phyloP scores from a whole-genome alignment of 2,113 vertebrate species.

The Chaetodon auriga region DNA sequence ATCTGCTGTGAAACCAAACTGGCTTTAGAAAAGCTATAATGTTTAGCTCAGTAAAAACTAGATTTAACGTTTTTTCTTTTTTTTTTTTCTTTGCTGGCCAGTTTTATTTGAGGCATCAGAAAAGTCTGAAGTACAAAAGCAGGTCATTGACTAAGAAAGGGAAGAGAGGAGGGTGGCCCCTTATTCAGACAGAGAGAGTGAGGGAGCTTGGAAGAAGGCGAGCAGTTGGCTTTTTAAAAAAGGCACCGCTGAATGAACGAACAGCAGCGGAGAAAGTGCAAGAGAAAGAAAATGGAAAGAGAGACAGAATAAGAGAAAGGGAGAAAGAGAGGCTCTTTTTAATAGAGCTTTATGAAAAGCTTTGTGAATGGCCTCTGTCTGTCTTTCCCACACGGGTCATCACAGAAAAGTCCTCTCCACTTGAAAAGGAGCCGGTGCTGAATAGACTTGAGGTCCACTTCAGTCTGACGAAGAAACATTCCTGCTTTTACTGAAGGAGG shows the following conservation, averaged over 20 bases:
- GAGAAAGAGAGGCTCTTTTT: constrained; percentile 54
- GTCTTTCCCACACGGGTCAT: constrained; percentile 78
- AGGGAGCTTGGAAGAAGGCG: constrained; percentile 31
- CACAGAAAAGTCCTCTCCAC: constrained; percentile 55
- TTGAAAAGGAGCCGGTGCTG: constrained; percentile 68
- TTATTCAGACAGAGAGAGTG: constrained; percentile 64
- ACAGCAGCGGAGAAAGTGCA: constrained; percentile 15
- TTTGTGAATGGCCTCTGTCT: constrained; percentile 69
- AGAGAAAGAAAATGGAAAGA: constrained; percentile 34
- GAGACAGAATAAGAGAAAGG: constrained; percentile 30
- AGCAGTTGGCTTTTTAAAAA: constrained; percentile 32
- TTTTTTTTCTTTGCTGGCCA: background rate
- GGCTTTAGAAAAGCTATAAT: background rate
- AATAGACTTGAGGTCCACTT: constrained; percentile 51
- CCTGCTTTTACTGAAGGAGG: constrained; percentile 50
- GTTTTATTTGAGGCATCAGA: constrained; percentile 27
- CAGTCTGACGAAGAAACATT: constrained; percentile 52
- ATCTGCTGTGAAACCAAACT: background rate
- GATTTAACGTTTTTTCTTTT: background rate
- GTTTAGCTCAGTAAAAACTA: background rate
- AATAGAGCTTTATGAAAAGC: constrained; percentile 66
- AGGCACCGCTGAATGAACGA: constrained; percentile 41
- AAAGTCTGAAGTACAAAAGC: constrained; percentile 54
- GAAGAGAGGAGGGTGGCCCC: constrained; percentile 62
- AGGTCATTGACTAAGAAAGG: constrained; percentile 65